Conservation (phyloP, 2,113 vertebrate species). For the Rhinogobius similis region DNA sequence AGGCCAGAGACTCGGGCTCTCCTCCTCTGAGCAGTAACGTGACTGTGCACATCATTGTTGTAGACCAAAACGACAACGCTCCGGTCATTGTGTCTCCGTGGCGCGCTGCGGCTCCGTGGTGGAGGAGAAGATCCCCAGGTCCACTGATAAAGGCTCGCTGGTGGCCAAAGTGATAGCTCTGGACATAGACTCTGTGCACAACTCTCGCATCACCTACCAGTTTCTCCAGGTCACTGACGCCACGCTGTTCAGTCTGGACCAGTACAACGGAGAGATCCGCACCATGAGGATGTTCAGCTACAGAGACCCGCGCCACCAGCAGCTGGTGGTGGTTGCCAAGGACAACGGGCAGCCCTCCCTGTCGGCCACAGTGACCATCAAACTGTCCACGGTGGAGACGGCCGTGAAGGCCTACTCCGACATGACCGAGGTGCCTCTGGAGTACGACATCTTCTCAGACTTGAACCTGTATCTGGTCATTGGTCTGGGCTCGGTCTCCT, state of each 20-base stretch:
- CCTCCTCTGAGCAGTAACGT: slow-evolving; percentile 76
- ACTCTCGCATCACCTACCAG: slow-evolving; percentile 81
- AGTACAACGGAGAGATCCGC: slow-evolving; percentile 78
- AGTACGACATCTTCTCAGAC: slow-evolving; percentile 67
- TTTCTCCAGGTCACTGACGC: slow-evolving; percentile 79
- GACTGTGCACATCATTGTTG: slow-evolving; percentile 75
- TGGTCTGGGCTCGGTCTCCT: slow-evolving; percentile 79
- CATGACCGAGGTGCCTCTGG: slow-evolving; percentile 78
- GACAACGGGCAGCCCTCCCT: slow-evolving; percentile 82
- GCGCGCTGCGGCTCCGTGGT: slow-evolving; percentile 78
- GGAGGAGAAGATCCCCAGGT: slow-evolving; percentile 70
- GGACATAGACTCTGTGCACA: slow-evolving; percentile 78
- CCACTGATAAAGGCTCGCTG: slow-evolving; percentile 72
- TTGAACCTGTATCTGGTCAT: slow-evolving; percentile 73
- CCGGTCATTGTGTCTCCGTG: slow-evolving; percentile 79
- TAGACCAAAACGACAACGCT: slow-evolving; percentile 84
- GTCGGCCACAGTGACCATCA: slow-evolving; percentile 81
- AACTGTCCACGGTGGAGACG: slow-evolving; percentile 71
- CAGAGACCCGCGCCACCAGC: slow-evolving; percentile 76
- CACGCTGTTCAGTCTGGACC: slow-evolving; percentile 80
- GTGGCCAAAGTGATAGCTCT: slow-evolving; percentile 74
- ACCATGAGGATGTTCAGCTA: slow-evolving; percentile 82
- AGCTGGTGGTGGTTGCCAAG: slow-evolving; percentile 77
- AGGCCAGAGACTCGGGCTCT: slow-evolving; percentile 70
- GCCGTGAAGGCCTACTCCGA: slow-evolving; percentile 63